Base-by-base conservation (phyloP, 2,888 invertebrate species). In the Oxycera nigricornis region DNA sequence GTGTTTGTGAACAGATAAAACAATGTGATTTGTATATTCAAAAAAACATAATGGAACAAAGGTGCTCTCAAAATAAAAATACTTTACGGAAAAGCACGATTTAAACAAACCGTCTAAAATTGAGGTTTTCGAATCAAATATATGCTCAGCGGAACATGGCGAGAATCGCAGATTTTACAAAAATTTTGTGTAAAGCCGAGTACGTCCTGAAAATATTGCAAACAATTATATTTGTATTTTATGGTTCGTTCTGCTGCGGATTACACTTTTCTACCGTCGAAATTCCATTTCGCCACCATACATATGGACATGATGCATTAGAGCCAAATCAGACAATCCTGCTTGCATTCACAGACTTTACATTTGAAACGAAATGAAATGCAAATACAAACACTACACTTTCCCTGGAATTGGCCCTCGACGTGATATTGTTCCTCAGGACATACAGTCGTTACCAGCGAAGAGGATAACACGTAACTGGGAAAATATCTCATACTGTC, bases 351-450 rank as follows among this genome's bases (percentile, higher is more conserved):
- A 59, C 75, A 75, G 75, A 75, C 75, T 75, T 75, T 75, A 75
- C 75, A 73, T 75, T 73, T 59, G 67, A 75, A 75, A 75, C 73
- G 65, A 75, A 75, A 75, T 75, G 65, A 75, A 75, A 75, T 75
- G 73, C 75, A 75, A 75, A 75, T 75, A 75, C 31, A 52, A 52
- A 52, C 30, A 61, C 24, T 30, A 61, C 61, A 61, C 22, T 26
- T 7, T 46, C 17, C 46, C 46, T 46, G 46, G 46, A 46, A 46
- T 46, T 46, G 46, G 46, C 46, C 11, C 46, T 7, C 46, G 17
- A 46, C 46, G 14, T 46, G 6, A 46, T 17, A 46, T 46, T 46
- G 46, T 46, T 46, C 46, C 17, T 46, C 17, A 11, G 3, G 2
- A 14, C 17, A 14, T 46, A 46, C 46, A n/a, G n/a, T n/a, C n/a